Conservation (phyloP, 1,140 invertebrate genomes). For the Pollicipes pollicipes region DNA sequence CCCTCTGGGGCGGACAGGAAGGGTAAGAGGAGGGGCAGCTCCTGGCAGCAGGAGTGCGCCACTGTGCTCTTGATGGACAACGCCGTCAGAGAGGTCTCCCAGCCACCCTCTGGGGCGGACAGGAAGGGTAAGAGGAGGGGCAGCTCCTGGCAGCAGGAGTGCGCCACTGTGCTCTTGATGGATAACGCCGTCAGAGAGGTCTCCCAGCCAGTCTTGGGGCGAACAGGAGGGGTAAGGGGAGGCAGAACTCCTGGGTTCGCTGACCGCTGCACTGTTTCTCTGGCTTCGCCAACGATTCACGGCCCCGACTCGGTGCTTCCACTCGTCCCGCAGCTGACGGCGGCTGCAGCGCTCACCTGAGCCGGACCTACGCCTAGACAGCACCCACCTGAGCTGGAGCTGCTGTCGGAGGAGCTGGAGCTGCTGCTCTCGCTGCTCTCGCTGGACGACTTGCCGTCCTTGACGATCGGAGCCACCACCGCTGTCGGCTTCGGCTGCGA, state of each 20-base stretch:
- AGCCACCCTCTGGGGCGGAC: too few species aligned
- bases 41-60: too few species aligned
- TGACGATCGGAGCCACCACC: constrained; percentile 18
- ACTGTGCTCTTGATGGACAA: too few species aligned
- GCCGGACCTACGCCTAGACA: constrained; percentile 16
- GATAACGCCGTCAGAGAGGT: too few species aligned
- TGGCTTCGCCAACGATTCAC: constrained; percentile 7
- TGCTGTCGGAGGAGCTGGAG: constrained; percentile 14
- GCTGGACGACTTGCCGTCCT: constrained; percentile 12
- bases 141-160: too few species aligned
- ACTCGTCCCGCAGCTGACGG: not conserved
- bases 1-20: too few species aligned
- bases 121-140: too few species aligned
- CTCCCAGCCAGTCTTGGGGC: too few species aligned
- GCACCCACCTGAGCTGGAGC: constrained; percentile 19
- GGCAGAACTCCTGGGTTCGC: not conserved
- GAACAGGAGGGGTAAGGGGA: too few species aligned
- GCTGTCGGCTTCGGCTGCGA: constrained; percentile 44
- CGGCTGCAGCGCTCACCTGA: constrained; percentile 12
- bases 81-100: too few species aligned
- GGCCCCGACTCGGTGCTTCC: not conserved
- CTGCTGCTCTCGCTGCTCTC: constrained; percentile 6
- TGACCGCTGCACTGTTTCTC: constrained; percentile 1
- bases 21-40: too few species aligned
- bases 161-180: too few species aligned